These are phyloP conservation scores for Anseranas semipalmata DNA, from an alignment of 2,113 vertebrate genomes.

Conservation along the genomic window DNA sequence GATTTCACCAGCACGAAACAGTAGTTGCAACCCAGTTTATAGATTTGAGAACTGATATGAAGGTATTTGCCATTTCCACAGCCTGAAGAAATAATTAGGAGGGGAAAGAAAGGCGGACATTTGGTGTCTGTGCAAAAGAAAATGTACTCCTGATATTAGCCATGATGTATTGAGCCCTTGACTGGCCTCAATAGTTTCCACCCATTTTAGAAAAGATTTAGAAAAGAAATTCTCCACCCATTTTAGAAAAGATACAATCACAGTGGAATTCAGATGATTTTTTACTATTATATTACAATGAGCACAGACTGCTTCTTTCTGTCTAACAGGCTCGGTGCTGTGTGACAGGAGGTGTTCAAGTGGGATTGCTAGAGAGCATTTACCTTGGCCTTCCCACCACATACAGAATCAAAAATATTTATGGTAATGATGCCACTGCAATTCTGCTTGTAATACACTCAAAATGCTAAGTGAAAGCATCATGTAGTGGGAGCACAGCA, in stretches of 20 bases:
- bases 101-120: neutral
- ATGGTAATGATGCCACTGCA: constrained; percentile 38
- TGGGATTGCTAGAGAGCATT: constrained; percentile 17
- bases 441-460: constrained; percentile 43
- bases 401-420: neutral
- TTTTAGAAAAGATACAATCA: neutral
- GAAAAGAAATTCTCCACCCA: neutral
- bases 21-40: constrained; percentile 79
- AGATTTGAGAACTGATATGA: constrained; percentile 78
- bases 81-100: constrained; percentile 66
- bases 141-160: constrained; percentile 23
- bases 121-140: neutral
- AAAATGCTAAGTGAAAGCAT: constrained; percentile 11
- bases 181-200: constrained; percentile 9
- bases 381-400: neutral
- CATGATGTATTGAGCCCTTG: neutral
- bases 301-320: constrained; percentile 26
- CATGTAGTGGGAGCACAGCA: neutral
- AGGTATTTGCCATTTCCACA: constrained; percentile 84
- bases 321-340: constrained; percentile 18
- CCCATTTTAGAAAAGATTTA: neutral
- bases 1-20: constrained; percentile 80
- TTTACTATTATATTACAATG: constrained; percentile 13
- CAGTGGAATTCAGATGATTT: constrained; percentile 26
- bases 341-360: constrained; percentile 1